Evolutionary conservation across 1,140 invertebrate species (phyloP).

Genomic region (Heliconius himera): DNA sequence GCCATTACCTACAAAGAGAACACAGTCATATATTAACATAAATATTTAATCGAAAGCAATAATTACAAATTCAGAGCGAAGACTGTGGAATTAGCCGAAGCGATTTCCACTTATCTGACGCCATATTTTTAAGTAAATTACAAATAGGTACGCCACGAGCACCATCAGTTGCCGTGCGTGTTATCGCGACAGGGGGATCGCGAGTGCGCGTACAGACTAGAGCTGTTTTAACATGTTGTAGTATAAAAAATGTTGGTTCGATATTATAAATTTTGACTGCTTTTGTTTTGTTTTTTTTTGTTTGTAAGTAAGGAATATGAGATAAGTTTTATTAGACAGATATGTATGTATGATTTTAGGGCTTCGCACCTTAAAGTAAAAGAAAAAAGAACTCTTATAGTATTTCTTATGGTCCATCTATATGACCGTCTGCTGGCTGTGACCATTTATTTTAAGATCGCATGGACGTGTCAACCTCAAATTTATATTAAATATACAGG

Average conservation of each 20-base stretch:
- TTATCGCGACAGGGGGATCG: conserved; percentile 73
- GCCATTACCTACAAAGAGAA: background rate
- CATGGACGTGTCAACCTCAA: too few relatives aligned
- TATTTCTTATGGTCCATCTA: too few relatives aligned
- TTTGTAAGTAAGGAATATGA: too few relatives aligned
- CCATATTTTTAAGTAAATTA: conserved; percentile 81
- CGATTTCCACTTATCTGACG: conserved; percentile 62
- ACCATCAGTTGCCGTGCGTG: conserved; percentile 74
- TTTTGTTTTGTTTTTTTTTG: too few relatives aligned
- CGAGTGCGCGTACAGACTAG: conserved; percentile 58
- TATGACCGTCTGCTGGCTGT: too few relatives aligned
- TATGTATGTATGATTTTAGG: too few relatives aligned
- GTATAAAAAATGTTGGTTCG: background rate
- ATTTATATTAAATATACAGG: too few relatives aligned
- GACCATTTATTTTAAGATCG: too few relatives aligned
- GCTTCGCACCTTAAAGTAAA: too few relatives aligned
- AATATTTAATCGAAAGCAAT: conserved; percentile 33
- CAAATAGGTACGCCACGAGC: conserved; percentile 71
- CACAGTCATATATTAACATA: conserved; percentile 11
- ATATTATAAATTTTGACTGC: too few relatives aligned
- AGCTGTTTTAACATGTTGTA: conserved; percentile 14
- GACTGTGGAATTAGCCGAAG: conserved; percentile 55
- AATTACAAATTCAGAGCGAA: conserved; percentile 41
- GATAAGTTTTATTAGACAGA: too few relatives aligned
- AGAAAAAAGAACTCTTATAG: too few relatives aligned